Percentiles rank a stretch among this genome's conserved stretches.
Evolutionary conservation across 2,888 invertebrate species (phyloP).

Genomic region (Agrochola lychnidis): DNA sequence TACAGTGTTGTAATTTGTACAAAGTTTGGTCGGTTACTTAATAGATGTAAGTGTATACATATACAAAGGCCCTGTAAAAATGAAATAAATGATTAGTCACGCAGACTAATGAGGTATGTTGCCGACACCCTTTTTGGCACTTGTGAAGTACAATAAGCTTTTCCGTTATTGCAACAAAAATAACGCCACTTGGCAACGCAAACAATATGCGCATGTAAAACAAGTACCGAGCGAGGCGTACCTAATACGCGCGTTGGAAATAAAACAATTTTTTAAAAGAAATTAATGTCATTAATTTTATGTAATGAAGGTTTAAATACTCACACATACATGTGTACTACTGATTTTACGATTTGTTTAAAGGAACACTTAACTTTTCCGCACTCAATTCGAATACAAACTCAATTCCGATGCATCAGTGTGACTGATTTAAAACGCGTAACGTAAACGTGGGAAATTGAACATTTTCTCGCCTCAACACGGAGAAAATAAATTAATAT

Average conservation of each 20-base stretch:
- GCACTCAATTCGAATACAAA: constrained; percentile 41
- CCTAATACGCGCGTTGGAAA: constrained; percentile 11
- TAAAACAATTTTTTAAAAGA: constrained; percentile 17
- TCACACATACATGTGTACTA: not conserved
- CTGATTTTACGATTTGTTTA: constrained; percentile 10
- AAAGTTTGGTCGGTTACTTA: constrained; percentile 23
- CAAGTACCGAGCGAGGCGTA: constrained; percentile 31
- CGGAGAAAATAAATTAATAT: constrained; percentile 34
- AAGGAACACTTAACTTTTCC: constrained; percentile 26
- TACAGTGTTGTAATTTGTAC: constrained; percentile 19
- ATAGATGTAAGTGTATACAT: not conserved
- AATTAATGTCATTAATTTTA: constrained; percentile 14
- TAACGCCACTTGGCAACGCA: constrained; percentile 57
- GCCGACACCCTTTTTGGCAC: constrained; percentile 52
- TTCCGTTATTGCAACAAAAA: constrained; percentile 57
- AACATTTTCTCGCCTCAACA: constrained; percentile 30
- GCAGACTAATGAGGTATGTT: constrained; percentile 33
- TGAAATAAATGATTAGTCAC: constrained; percentile 16
- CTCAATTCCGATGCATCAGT: constrained; percentile 7
- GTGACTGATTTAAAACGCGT: constrained; percentile 42
- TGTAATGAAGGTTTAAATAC: constrained; percentile 5
- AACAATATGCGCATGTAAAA: constrained; percentile 51
- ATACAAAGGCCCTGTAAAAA: constrained; percentile 4
- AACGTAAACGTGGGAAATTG: constrained; percentile 54
- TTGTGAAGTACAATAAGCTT: constrained; percentile 50